Evolutionary conservation across 2,888 invertebrate species (phyloP), one percentile per base, ranked within the genome.

Genomic region (Sipha maydis): DNA sequence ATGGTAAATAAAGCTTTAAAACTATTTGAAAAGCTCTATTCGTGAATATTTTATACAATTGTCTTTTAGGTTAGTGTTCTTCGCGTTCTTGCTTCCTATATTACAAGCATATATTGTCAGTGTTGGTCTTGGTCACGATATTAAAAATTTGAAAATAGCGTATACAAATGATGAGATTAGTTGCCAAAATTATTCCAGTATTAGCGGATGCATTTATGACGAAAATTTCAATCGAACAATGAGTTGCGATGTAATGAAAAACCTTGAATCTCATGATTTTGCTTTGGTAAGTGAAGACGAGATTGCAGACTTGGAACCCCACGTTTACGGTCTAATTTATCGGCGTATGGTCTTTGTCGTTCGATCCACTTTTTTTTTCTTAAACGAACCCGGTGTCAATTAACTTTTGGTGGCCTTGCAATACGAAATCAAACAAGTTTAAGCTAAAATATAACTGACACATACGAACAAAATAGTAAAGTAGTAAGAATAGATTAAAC

Each of bases 121-220:
- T 90, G 90, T 92, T 75, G 92, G 93, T 83, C 92, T 92, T 69
- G 92, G 92, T 19, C 90, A 91, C 28, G 91, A 92, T 69, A 92
- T 92, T 3, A 89, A 91, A 61, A 91, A 91, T 67, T 91, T 93
- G 73, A 91, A 90, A 11, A 89, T 93, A 21, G 92, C 92, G 34
- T 91, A 92, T 7, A 92, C 92, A 28, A 93, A 93, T 90, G 90
- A 92, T 17, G 93, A 93, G 90, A 89, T 91, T 3, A 61, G 14
- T 31, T 79, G 79, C 28, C n/a, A 61, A 79, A 19, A 61, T 21
- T 56, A 17, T 34, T 38, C 34, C 19, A 56, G 31, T 8, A 5
- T 61, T 8, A 19, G 28, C 19, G 21, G 73, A 21, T 79, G 79
- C 56, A 61, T 79, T 19, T 79, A 54, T 11, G 54, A 79, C 31